Evolutionary conservation across 2,113 vertebrate genomes (phyloP).

Genomic region (Conger conger): DNA sequence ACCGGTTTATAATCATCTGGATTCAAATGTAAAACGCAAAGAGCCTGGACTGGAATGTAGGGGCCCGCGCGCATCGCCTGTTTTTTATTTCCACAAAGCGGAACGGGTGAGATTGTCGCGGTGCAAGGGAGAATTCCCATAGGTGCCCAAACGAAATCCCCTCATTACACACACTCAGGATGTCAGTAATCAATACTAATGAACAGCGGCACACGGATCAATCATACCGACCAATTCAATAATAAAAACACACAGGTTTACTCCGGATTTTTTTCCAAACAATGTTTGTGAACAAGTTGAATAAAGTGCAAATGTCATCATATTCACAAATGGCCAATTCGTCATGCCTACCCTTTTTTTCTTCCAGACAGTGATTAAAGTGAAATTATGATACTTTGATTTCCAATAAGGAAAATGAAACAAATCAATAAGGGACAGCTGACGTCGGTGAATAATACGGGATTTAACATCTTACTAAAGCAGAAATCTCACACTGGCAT

Average conservation of each 20-base stretch:
- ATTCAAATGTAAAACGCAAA: background rate
- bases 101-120: background rate
- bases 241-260: background rate
- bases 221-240: background rate
- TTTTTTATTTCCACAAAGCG: slow-evolving; percentile 13
- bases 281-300: background rate
- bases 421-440: slow-evolving; percentile 48
- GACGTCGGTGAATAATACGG: slow-evolving; percentile 31
- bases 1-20: background rate
- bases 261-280: background rate
- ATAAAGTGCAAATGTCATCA: background rate
- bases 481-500: slow-evolving; percentile 10
- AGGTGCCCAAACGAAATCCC: background rate
- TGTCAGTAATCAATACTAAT: background rate
- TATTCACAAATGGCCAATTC: background rate
- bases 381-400: slow-evolving; percentile 51
- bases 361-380: slow-evolving; percentile 11
- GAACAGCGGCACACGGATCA: background rate
- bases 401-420: slow-evolving; percentile 34
- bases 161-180: background rate
- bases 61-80: too few species aligned
- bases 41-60: background rate
- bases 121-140: background rate
- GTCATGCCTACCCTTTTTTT: slow-evolving; percentile 2
- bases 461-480: background rate